Evolutionary conservation across 2,113 vertebrate species (phyloP).

Genomic region (Halcyon senegalensis): DNA sequence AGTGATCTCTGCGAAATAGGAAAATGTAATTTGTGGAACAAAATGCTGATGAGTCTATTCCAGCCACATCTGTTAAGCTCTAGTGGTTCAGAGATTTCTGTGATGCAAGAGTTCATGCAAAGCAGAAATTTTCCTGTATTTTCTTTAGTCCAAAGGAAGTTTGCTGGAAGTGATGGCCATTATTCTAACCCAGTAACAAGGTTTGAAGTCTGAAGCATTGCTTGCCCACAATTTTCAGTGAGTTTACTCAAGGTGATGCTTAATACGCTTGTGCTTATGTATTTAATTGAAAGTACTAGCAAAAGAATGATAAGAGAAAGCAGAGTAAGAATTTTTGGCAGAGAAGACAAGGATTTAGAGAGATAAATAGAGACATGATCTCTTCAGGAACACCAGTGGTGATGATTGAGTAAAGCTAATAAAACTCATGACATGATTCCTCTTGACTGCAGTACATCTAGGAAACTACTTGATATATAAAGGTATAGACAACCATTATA

Average conservation of each 20-base stretch:
- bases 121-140: neutral
- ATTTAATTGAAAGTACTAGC: neutral
- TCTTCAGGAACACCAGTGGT: neutral
- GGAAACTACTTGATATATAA: neutral
- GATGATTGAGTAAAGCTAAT: neutral
- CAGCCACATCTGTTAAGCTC: slow-evolving; percentile 17
- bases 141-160: neutral
- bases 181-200: neutral
- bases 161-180: neutral
- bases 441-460: neutral
- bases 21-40: slow-evolving; percentile 21
- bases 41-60: slow-evolving; percentile 2
- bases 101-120: neutral
- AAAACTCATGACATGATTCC: neutral
- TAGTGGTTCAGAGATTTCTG: neutral
- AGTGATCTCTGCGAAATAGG: slow-evolving; percentile 20
- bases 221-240: neutral
- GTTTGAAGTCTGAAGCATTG: neutral
- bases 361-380: neutral
- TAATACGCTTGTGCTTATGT: neutral
- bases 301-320: neutral
- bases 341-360: neutral
- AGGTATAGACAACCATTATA: neutral
- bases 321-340: neutral
- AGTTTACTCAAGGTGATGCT: neutral